phyloP scores from a whole-genome alignment of 2,797 vertebrate genomes.

The Peromyscus attwateri region DNA sequence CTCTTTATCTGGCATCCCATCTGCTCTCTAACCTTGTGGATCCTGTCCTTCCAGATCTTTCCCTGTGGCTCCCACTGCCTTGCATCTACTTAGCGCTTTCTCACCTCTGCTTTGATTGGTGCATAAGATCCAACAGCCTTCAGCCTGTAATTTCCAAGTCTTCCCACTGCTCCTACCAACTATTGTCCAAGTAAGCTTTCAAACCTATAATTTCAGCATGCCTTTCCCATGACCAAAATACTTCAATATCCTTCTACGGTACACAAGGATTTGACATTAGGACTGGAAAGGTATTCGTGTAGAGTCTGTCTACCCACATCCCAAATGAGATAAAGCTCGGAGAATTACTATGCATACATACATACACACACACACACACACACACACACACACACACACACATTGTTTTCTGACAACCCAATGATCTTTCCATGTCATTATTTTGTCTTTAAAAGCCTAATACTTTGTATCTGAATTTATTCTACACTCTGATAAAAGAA shows the following conservation, averaged over 20 bases:
- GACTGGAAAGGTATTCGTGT: neutral
- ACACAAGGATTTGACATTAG: neutral
- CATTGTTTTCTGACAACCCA: neutral
- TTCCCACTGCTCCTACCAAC: neutral
- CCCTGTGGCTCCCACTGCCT: neutral
- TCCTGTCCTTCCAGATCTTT: neutral
- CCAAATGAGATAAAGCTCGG: constrained; percentile 27
- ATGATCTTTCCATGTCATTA: neutral
- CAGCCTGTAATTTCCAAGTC: constrained; percentile 9
- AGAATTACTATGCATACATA: neutral
- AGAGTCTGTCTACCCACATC: neutral
- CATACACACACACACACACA: too few relatives aligned
- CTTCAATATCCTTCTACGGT: neutral
- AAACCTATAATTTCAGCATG: constrained; percentile 41
- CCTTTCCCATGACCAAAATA: constrained; percentile 34
- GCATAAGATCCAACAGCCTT: neutral
- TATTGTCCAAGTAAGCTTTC: neutral
- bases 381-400: too few relatives aligned
- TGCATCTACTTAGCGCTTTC: neutral
- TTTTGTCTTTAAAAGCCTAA: constrained; percentile 36
- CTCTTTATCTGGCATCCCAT: neutral
- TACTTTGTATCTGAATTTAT: constrained; percentile 8
- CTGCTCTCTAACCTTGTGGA: neutral
- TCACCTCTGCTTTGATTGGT: neutral
- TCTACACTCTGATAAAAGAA: neutral